Base-by-base conservation (phyloP, 2,113 vertebrate species). In the Entelurus aequoreus region DNA sequence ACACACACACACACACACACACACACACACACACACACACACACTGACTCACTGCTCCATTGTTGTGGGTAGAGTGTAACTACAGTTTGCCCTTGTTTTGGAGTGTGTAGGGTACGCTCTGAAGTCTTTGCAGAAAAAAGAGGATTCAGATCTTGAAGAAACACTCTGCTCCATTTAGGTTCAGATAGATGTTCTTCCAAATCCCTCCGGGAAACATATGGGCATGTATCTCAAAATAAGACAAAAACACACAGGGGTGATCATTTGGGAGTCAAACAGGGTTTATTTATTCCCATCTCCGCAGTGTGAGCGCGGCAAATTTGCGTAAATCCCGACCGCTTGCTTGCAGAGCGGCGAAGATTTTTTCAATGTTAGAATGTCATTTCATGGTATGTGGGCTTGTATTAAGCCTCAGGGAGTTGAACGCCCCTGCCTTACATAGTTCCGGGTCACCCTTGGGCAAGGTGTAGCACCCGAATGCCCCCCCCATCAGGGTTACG, bases 171-270 rank as follows among this genome's bases (percentile, higher is more conserved):
- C 63, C 72, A 69, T 78, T 82, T 78, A 76, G 66, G 71, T 83
- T 81, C 65, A 79, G 65, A 78, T 66, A 65, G 76, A 77, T 71
- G 68, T 74, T 77, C 54, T 48, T 75, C 61, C 78, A 74, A 67
- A 84, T 82, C 77, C 80, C 75, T 78, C 59, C 72, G 77, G 75
- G 80, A 79, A 85, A 85, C 86, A 88, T 84, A 88, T 88, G 86
- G 80, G 19, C 65, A 36, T 60, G 28, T 77, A 77, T 66, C 76
- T 71, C 72, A 40, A 77, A 84, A 76, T 65, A 80, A 74, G 80
- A 79, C 71, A 69, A 74, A 72, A 74, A 72, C 63, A 63, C 77
- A 79, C 71, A 63, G 65, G 74, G 73, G 76, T 79, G 74, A 83
- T 74, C 38, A 3, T 80, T 74, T 70, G 80, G 74, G 77, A 81